phyloP scores from a whole-genome alignment of 2,888 invertebrate species.

The Chloroclystis v-ata region DNA sequence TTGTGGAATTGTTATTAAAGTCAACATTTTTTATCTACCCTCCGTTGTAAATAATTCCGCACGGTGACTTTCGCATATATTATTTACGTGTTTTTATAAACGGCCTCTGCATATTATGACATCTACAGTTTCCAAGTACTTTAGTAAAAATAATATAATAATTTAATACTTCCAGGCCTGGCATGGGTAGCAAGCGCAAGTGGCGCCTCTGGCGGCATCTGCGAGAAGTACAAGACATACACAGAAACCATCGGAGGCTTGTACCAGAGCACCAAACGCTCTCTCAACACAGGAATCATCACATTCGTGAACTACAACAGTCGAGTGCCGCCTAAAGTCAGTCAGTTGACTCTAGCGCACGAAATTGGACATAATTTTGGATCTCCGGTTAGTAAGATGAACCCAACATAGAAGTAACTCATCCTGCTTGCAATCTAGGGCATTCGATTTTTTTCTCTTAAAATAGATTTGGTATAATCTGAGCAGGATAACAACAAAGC shows the following conservation, averaged over 20 bases:
- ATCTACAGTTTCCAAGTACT: no score
- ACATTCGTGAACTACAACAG: constrained; percentile 99
- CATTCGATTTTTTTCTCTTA: no score
- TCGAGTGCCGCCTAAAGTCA: constrained; percentile 97
- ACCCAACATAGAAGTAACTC: not conserved
- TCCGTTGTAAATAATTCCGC: no score
- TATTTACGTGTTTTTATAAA: no score
- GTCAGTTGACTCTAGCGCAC: constrained; percentile 97
- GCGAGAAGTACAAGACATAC: constrained; percentile 98
- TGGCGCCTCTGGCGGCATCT: constrained; percentile 98
- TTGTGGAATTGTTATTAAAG: no score
- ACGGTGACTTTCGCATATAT: no score
- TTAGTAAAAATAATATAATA: no score
- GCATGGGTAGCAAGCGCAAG: constrained; percentile 99
- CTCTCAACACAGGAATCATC: constrained; percentile 98
- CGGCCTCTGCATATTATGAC: no score
- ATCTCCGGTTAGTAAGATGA: constrained; percentile 85
- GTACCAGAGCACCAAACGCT: constrained; percentile 95
- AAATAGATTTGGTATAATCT: no score
- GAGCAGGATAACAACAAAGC: no score
- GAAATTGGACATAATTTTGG: constrained; percentile 99
- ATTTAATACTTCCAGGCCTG: constrained; percentile 78
- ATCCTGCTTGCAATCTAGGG: no score
- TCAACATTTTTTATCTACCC: no score
- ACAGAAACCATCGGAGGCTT: constrained; percentile 96